phyloP scores from a whole-genome alignment of 2,888 invertebrate genomes.

The Boloria selene region DNA sequence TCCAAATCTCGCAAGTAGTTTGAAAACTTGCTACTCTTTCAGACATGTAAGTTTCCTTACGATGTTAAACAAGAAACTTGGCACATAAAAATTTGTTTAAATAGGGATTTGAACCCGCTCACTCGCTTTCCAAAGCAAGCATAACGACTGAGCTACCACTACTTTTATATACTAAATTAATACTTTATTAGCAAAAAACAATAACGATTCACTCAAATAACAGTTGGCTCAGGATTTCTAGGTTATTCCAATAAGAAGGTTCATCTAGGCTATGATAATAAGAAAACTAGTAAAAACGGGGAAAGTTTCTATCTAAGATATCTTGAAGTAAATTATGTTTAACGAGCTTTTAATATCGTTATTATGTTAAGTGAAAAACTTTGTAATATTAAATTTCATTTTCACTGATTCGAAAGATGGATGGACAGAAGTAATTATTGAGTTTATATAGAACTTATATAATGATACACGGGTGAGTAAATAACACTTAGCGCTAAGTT shows the following conservation, averaged over 20 bases:
- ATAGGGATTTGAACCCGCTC: no score
- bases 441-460: no score
- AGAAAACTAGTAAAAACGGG: slow-evolving; percentile 13
- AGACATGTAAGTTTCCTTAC: no score
- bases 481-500: no score
- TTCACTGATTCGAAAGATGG: neutral
- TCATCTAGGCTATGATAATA: neutral
- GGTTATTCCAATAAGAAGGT: slow-evolving; percentile 6
- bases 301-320: slow-evolving; percentile 3
- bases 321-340: slow-evolving; percentile 1
- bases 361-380: slow-evolving; percentile 6
- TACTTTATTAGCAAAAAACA: neutral
- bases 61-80: no score
- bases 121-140: fast-evolving
- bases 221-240: slow-evolving; percentile 8
- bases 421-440: no score
- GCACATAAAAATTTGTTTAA: no score
- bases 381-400: slow-evolving; percentile 9
- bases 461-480: no score
- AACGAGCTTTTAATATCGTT: slow-evolving; percentile 16
- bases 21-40: no score
- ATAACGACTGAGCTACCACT: no score
- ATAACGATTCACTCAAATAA: neutral
- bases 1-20: no score
- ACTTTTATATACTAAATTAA: no score